phyloP scores from a whole-genome alignment of 2,888 invertebrate species.

The Drosophila emarginata region DNA sequence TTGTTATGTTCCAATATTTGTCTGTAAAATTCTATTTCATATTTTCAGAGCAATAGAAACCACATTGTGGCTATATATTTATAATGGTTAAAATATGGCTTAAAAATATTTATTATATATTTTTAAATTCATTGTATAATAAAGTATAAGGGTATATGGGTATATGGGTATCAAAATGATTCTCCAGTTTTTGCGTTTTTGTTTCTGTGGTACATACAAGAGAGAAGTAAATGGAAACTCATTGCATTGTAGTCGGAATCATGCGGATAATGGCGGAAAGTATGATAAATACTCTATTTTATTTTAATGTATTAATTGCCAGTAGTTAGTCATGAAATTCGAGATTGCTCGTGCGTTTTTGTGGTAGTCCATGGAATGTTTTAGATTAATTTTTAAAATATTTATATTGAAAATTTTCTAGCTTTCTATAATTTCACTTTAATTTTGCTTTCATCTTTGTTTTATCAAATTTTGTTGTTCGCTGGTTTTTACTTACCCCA shows the following conservation, averaged over 20 bases:
- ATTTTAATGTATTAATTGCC: not conserved
- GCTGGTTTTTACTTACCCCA: slow-evolving; percentile 79
- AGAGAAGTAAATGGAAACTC: not conserved
- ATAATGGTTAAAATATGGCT: no score
- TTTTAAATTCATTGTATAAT: no score
- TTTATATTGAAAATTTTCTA: not conserved
- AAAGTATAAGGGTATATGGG: not conserved
- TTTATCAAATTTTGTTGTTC: no score
- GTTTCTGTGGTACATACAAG: not conserved
- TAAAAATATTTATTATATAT: no score
- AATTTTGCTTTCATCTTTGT: not conserved
- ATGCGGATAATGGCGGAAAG: not conserved
- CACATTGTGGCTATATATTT: no score
- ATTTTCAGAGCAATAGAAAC: no score
- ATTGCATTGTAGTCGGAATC: not conserved
- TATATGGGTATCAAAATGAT: not conserved
- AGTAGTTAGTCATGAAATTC: not conserved
- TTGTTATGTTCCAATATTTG: no score
- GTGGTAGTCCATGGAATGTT: not conserved
- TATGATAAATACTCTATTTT: not conserved
- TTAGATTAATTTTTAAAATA: not conserved
- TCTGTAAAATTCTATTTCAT: no score
- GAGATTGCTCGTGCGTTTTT: not conserved
- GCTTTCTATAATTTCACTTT: not conserved
- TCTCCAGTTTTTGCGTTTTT: not conserved